These are phyloP conservation scores for Bolinopsis microptera DNA, from an alignment of 37 sponge, comb jelly and placozoan species.

Conservation along the genomic window DNA sequence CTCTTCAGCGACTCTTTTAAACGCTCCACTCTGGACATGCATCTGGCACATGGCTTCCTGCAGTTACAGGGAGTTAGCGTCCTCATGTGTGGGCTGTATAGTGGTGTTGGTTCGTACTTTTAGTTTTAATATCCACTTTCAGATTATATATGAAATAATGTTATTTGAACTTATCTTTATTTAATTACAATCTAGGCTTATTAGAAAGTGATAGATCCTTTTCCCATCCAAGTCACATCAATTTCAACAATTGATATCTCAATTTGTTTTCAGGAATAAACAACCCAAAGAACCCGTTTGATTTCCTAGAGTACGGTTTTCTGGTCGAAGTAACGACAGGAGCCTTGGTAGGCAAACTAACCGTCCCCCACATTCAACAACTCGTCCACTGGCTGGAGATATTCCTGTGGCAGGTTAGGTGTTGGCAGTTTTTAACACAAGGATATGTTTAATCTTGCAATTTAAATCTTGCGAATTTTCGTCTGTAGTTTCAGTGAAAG, in stretches of 20 bases:
- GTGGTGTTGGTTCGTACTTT: neutral
- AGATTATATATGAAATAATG: no score
- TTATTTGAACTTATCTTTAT: no score
- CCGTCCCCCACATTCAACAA: slow-evolving; percentile 51
- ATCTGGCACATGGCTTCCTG: slow-evolving; percentile 33
- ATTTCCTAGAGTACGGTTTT: slow-evolving; percentile 58
- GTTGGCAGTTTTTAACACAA: no score
- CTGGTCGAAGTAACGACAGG: slow-evolving; percentile 28
- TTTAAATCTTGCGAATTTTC: neutral
- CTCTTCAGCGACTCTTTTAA: slow-evolving; percentile 16
- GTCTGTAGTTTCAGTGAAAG: neutral
- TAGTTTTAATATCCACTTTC: neutral
- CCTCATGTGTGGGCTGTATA: slow-evolving; percentile 54
- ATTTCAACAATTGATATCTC: neutral
- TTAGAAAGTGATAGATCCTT: no score
- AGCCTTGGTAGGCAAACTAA: slow-evolving; percentile 22
- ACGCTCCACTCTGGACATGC: neutral
- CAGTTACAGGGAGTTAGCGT: slow-evolving; percentile 40
- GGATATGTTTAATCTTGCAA: neutral
- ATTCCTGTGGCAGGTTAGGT: slow-evolving; percentile 60
- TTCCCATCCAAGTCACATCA: no score
- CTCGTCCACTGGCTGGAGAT: slow-evolving; percentile 53
- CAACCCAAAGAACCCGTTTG: slow-evolving; percentile 64
- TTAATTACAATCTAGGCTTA: no score
- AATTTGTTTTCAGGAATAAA: slow-evolving; percentile 54